Percentiles rank a stretch among this genome's conserved stretches.
Evolutionary conservation across 2,888 invertebrate genomes (phyloP).

Genomic region (Thelaira solivaga): DNA sequence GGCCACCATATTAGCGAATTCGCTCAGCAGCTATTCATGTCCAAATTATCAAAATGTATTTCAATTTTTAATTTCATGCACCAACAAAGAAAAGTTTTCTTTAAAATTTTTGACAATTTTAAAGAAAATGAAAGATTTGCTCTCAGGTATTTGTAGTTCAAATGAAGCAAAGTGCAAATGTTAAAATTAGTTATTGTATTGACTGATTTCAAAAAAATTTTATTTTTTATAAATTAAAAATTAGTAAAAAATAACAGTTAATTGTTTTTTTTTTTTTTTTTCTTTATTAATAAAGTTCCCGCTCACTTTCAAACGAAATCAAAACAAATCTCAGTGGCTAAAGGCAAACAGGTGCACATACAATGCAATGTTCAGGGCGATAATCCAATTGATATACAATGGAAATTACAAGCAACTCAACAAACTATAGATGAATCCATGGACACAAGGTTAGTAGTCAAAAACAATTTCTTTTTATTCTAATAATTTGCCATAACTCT

Average conservation of each 20-base stretch:
- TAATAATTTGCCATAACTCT: no score
- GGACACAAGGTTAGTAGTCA: constrained; percentile 82
- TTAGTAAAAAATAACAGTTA: not conserved
- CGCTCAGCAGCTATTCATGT: no score
- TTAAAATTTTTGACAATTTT: no score
- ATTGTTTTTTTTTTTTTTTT: not conserved
- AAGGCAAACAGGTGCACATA: constrained; percentile 88
- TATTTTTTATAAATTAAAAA: not conserved
- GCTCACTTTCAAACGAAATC: constrained; percentile 90
- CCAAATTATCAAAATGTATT: no score
- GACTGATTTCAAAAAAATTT: not conserved
- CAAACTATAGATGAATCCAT: constrained; percentile 85
- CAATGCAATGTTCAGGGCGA: constrained; percentile 94
- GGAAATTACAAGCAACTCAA: constrained; percentile 84
- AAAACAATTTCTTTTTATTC: no score
- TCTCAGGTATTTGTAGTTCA: no score
- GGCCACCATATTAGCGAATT: no score
- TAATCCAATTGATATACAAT: constrained; percentile 89
- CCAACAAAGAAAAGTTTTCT: no score
- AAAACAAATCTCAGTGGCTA: constrained; percentile 88
- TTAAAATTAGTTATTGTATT: no score
- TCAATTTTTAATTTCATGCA: no score
- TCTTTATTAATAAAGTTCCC: constrained; percentile 79
- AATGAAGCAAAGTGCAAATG: no score
- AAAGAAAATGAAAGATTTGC: no score